Base-by-base conservation (phyloP, 2,888 invertebrate genomes). In the Abrostola triplasia region DNA sequence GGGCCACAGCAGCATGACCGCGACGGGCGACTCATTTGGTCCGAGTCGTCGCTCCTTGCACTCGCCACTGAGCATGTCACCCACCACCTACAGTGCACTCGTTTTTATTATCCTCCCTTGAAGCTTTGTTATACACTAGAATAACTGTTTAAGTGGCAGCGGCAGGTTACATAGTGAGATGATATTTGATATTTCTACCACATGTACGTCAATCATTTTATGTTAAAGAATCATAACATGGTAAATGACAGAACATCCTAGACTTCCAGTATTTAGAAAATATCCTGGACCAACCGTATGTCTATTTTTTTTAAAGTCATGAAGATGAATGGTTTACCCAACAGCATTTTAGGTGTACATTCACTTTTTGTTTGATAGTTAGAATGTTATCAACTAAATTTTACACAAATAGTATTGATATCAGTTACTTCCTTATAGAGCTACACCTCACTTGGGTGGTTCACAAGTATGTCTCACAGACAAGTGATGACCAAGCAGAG, bases 31-130 rank as follows among this genome's bases (percentile, higher is more conserved):
- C 88, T 97, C 97, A 77, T 96, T 95, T 44, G 97, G 96, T 11
- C 98, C 97, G 64, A 99, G 96, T 70, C 98, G 95, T 70, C 99
- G 95, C 93, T 98, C 98, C 88, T 99, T 99, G 91, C 98, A 99
- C 88, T 98, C 98, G 44, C 98, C 98, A 63, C 98, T 98, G 79
- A 97, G 96, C 74, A 97, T 96, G 89, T 97, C 97, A 66, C 98
- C 97, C 82, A 98, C 97, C 80, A 98, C 98, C 95, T 92, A 75
- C 40, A 55, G 36, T 38, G 40, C 36, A 58, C 13, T 56, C 12
- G 41, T 13, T 6, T 47, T 37, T 52, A 41, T 65, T 71, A 12
- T 12, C 47, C 47, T 55, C 47, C 42, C 10, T 49, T 12, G 48
- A 9, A 11, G 10, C 37, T 24, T 36, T 9, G 8, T 7, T 49